A percentile compares a stretch with the other conserved stretches of the same genome.
phyloP scores from a whole-genome alignment of 2,888 invertebrate species.

The Isoperla grammatica region DNA sequence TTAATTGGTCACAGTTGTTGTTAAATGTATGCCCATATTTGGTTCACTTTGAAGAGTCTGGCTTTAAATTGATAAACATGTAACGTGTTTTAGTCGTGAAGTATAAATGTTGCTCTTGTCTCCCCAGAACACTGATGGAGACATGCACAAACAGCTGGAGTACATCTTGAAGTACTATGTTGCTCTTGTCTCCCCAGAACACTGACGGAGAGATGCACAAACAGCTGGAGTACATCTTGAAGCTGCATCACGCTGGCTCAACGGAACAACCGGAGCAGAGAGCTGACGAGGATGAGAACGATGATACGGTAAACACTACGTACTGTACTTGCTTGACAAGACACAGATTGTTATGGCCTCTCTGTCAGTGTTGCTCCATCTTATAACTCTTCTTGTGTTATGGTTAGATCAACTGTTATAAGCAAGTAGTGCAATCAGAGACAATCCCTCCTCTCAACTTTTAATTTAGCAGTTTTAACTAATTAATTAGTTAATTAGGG shows the following conservation, averaged over 20 bases:
- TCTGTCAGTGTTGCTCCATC: no score
- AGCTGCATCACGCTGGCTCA: constrained; percentile 38
- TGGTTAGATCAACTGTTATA: no score
- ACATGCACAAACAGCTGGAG: constrained; percentile 44
- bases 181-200: constrained; percentile 14
- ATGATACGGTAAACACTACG: constrained; percentile 25
- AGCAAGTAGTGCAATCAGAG: no score
- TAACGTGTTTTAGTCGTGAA: neutral
- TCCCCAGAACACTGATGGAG: neutral
- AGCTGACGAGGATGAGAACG: constrained; percentile 42
- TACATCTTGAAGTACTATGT: constrained; percentile 39
- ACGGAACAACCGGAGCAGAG: constrained; percentile 27
- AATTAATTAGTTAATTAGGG: no score
- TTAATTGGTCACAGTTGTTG: no score
- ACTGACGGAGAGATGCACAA: constrained; percentile 40
- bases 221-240: constrained; percentile 45
- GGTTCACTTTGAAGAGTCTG: no score
- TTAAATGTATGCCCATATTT: no score
- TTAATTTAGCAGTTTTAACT: no score
- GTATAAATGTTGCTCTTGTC: neutral
- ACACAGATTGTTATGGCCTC: neutral
- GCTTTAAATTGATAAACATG: neutral
- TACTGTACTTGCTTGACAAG: neutral
- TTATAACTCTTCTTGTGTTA: no score
- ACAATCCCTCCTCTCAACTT: no score